Evolutionary conservation across 2,888 invertebrate species (phyloP), one percentile per base, ranked within the genome.

Genomic region (Tricholauxania praeusta): DNA sequence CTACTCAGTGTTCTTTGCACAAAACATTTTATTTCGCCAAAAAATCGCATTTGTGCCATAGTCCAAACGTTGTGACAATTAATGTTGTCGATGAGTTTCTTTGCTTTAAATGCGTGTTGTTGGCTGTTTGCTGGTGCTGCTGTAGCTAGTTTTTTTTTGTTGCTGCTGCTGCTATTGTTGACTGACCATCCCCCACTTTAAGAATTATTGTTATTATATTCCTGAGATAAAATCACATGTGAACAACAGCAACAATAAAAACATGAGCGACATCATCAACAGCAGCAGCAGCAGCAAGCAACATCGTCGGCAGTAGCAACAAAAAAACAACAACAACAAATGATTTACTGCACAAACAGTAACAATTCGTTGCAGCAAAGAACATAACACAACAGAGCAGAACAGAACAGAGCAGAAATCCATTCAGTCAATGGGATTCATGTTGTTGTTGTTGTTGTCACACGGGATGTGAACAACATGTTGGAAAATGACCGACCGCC

Each of bases 181-280:
- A 79, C 80, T 82, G 81, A 81, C 82, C 81, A 80, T 80, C 85
- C 82, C 82, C 82, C 85, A 83, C 83, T 84, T 84, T 81, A 84
- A 84, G 84, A 84, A 82, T 85, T 84, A 84, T 85, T 84, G 82
- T 84, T 84, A 85, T 84, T 85, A 84, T 84, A 83, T 82, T 82
- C 76, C 72, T 71, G 72, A 74, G 78, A 79, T 79, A 78, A 79
- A 77, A 75, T 76, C 75, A 70, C 74, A 73, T 72, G 73, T 76
- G 73, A 73, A 71, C 62, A 59, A 17, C 66, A 62, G 53, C 65
- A 62, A 28, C 72, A 52, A 59, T 64, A 51, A 57, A 59, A 65
- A 60, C 59, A 49, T 12, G 19, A 57, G 51, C 51, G 32, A 52
- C 70, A 69, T 64, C 74, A 60, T 32, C 66, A 74, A 12, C 17